Conservation (phyloP, 2,113 vertebrate species). For the Tetrax tetrax region DNA sequence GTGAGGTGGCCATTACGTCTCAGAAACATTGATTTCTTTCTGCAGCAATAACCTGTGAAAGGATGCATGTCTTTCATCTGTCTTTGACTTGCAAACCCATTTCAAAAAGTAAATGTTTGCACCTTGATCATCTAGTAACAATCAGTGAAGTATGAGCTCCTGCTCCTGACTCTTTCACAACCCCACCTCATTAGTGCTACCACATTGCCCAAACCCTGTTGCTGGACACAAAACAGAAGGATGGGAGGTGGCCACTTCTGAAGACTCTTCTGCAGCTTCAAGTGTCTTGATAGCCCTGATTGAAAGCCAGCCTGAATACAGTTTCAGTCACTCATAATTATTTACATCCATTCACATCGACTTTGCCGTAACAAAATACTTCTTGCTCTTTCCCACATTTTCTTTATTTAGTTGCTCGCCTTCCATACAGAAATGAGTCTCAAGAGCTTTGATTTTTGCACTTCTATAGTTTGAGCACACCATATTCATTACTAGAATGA, state of each 20-base stretch:
- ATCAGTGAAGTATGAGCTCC: background rate
- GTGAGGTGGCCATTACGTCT: background rate
- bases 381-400: background rate
- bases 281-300: background rate
- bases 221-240: accelerated
- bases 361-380: background rate
- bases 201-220: accelerated
- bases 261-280: background rate
- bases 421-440: background rate
- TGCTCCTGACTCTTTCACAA: background rate
- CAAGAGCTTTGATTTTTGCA: background rate
- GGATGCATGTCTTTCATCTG: background rate
- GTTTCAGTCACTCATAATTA: background rate
- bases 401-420: background rate
- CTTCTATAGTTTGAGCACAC: background rate
- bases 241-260: background rate
- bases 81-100: background rate
- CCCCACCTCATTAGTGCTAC: background rate
- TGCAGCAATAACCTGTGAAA: background rate
- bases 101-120: background rate
- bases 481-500: background rate
- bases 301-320: background rate
- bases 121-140: background rate
- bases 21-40: background rate
- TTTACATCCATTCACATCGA: background rate